Base-by-base conservation (phyloP, 2,797 vertebrate genomes). In the Kryptopterus vitreolus region DNA sequence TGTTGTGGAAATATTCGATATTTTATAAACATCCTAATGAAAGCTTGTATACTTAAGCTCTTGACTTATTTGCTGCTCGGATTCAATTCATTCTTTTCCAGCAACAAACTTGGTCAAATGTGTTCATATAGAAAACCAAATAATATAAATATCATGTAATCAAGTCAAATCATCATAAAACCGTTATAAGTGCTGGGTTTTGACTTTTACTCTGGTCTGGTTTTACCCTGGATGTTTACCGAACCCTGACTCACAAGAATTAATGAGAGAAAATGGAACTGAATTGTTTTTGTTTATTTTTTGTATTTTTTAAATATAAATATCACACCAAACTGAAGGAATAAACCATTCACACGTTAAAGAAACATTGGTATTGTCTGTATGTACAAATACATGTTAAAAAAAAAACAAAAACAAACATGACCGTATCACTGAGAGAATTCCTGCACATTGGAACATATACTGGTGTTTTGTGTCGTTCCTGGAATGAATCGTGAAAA, bases 281-380 rank as follows among this genome's bases (percentile, higher is more conserved):
- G 8, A 55, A 16, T 6, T 13, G 10, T 20, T 13, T 62, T 48
- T 1, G 2, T n/a, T 62, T 63, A n/a, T 43, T 73, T 33, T 16
- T 79, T 93, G 92, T 91, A 90, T 91, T 90, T 88, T 71, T 71
- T 38, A 89, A 90, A 88, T 90, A 91, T 90, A 91, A 90, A 91
- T 91, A 89, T 81, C 89, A 88, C 89, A 90, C 89, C 86, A 88
- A 87, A 86, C 80, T 15, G 63, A 75, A 87, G 84, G 78, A 87
- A 63, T 52, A 90, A 85, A 81, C 59, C 85, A 69, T 72, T 78
- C 12, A 66, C 72, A 81, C 38, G 46, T 78, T 38, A 78, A 7
- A 52, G 26, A 59, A 79, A 16, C 53, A n/a, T 38, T 15, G 33
- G 20, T 20, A 35, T 3, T 9, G 2, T 71, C 55, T 74, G 46